Conservation (phyloP, 2,888 invertebrate species). For the Cyclophora punctaria region DNA sequence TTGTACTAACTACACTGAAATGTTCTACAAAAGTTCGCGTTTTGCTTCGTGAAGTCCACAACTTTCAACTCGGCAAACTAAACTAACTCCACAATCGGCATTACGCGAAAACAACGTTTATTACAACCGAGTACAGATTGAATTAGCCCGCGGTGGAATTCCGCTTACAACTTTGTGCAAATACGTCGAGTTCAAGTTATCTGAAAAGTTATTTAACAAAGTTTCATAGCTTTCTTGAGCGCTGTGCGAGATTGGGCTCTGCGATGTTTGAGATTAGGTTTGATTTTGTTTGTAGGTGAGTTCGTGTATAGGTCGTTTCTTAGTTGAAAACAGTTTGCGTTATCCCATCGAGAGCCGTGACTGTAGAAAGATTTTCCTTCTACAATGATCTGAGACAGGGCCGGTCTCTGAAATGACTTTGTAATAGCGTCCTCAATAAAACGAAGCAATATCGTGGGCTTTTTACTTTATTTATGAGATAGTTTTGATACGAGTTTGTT, state of each 20-base stretch:
- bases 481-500: slow-evolving; percentile 30
- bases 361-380: slow-evolving; percentile 74
- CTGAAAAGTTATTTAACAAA: slow-evolving; percentile 76
- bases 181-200: slow-evolving; percentile 73
- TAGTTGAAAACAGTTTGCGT: slow-evolving; percentile 47
- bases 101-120: slow-evolving; percentile 73
- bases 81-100: slow-evolving; percentile 65
- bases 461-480: slow-evolving; percentile 58
- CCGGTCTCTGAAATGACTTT: slow-evolving; percentile 68
- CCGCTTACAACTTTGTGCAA: slow-evolving; percentile 71
- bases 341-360: slow-evolving; percentile 75
- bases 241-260: slow-evolving; percentile 57
- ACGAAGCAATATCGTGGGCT: slow-evolving; percentile 56
- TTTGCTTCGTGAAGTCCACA: slow-evolving; percentile 75
- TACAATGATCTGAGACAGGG: slow-evolving; percentile 70
- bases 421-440: slow-evolving; percentile 68
- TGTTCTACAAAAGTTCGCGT: slow-evolving; percentile 76
- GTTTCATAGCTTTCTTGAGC: slow-evolving; percentile 72
- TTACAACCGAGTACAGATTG: slow-evolving; percentile 72
- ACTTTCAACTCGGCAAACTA: slow-evolving; percentile 59
- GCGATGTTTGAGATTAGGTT: slow-evolving; percentile 48
- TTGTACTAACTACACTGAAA: slow-evolving; percentile 76
- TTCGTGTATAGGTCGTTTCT: slow-evolving; percentile 43
- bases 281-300: slow-evolving; percentile 48
- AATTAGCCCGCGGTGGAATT: slow-evolving; percentile 66